Percentiles rank a stretch among this genome's conserved stretches.
Conservation (phyloP, 1,140 invertebrate genomes). For the Cyclina sinensis region DNA sequence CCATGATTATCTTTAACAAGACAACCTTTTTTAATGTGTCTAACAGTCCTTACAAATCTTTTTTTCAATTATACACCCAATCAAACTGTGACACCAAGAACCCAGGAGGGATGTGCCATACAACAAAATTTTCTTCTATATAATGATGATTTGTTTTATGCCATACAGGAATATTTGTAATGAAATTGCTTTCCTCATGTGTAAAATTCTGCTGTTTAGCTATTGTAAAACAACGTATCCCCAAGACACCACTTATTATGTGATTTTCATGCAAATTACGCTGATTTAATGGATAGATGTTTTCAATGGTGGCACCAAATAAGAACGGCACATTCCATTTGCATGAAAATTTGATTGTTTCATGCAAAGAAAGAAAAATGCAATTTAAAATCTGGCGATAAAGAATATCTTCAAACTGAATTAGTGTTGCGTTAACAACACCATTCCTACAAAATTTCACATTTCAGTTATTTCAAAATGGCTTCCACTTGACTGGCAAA, state of each 20-base stretch:
- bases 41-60: not conserved
- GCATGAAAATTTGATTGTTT: not conserved
- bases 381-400: not conserved
- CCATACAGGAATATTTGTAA: not conserved
- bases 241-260: not conserved
- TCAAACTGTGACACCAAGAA: not conserved
- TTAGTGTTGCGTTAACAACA: too few relatives aligned
- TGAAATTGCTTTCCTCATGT: not conserved
- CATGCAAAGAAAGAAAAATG: not conserved
- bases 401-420: not conserved
- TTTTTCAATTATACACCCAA: not conserved
- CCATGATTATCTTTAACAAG: not conserved
- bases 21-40: not conserved
- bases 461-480: too few relatives aligned
- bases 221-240: slow-evolving; percentile 10
- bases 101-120: not conserved
- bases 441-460: too few relatives aligned
- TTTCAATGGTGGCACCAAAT: not conserved
- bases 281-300: not conserved
- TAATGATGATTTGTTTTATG: slow-evolving; percentile 9
- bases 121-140: not conserved
- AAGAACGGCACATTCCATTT: not conserved
- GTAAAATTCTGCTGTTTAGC: not conserved
- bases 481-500: too few relatives aligned
- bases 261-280: slow-evolving; percentile 29